Conservation (phyloP, 2,113 vertebrate genomes). For the Piprites chloris region DNA sequence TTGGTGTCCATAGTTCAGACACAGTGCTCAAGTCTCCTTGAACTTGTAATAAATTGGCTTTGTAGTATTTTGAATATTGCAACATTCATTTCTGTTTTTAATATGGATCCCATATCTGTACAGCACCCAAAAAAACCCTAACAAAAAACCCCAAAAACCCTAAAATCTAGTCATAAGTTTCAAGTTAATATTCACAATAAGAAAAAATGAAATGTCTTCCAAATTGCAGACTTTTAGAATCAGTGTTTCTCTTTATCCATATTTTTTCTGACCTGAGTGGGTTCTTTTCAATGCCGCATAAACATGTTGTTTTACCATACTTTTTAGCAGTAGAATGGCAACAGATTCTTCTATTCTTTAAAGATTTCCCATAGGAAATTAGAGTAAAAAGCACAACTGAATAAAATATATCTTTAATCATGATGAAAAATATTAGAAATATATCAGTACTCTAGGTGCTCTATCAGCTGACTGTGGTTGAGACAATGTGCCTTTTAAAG, state of each 20-base stretch:
- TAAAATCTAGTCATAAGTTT: not conserved
- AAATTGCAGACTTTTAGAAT: not conserved
- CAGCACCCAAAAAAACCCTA: not conserved
- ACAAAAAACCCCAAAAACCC: not conserved
- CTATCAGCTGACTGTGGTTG: not conserved
- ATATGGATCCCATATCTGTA: not conserved
- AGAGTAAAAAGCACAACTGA: not conserved
- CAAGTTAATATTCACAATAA: not conserved
- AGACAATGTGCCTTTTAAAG: not conserved
- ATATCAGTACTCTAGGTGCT: not conserved
- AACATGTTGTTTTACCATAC: not conserved
- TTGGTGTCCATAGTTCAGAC: not conserved
- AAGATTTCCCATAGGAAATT: not conserved
- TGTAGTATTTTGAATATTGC: not conserved
- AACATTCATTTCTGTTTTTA: not conserved
- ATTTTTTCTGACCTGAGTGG: not conserved
- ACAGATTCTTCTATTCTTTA: not conserved
- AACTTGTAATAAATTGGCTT: not conserved
- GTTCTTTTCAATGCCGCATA: not conserved
- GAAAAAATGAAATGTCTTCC: not conserved
- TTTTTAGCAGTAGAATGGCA: not conserved
- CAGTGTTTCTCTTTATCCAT: not conserved
- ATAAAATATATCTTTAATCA: not conserved
- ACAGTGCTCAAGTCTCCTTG: not conserved
- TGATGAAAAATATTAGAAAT: not conserved